Evolutionary conservation across 2,797 vertebrate genomes (phyloP), one percentile per base, ranked within the genome.

Genomic region (Poecilia velifera): DNA sequence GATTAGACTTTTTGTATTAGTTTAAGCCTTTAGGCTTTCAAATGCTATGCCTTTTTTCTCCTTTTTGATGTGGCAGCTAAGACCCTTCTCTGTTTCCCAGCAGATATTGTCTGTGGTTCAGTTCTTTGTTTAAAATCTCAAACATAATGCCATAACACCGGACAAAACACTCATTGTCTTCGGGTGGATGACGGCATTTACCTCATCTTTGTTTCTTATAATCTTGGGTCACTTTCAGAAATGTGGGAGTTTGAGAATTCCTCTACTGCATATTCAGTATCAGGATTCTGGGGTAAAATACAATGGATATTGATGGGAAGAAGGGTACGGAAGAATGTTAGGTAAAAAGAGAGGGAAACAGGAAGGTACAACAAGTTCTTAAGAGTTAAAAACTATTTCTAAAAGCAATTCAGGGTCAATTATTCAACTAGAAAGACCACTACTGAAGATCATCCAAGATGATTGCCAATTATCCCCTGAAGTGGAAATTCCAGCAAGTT

Each of bases 1-100:
- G 98, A 98, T 98, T 98, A 98, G 97, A 99, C 97, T 98, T 99
- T 97, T 97, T 97, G 96, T 97, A 97, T 97, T 96, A 97, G 97
- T 94, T 97, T 96, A 98, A 98, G 97, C 94, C 97, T 95, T 97
- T 97, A 97, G 95, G 96, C 94, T 93, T 95, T 96, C 94, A 95
- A 94, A 95, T 93, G 94, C 91, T 91, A 81, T 70, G 88, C 87
- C 82, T 82, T 91, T 91, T 88, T 87, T 66, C 43, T 86, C 77
- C 80, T 46, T 92, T 91, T 90, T 94, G 93, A 95, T 91, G 90
- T 90, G 91, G 90, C 90, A 90, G 93, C 91, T 87, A 74, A 92
- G 91, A 91, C 87, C 90, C 88, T 86, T 91, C 88, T 89, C 89
- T 71, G 68, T 90, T 91, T 93, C 86, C 77, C 18, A 78, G 84